A percentile compares a stretch with the other conserved stretches of the same genome.
These are phyloP conservation scores for Ciconia maguari DNA, from an alignment of 2,113 vertebrate species.

Conservation along the genomic window DNA sequence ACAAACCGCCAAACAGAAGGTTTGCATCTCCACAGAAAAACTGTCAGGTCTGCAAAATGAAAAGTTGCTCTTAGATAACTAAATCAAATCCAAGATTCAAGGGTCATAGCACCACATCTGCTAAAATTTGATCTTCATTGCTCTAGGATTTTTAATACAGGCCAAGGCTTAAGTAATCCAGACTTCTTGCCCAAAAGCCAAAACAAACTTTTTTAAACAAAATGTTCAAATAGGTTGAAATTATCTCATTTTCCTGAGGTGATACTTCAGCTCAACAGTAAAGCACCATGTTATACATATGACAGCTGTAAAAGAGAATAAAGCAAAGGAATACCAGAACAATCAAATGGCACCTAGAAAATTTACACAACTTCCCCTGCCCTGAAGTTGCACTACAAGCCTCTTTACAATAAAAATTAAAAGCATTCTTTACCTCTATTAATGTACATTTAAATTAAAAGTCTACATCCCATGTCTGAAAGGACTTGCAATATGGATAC, in stretches of 20 bases:
- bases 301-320: not conserved
- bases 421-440: not conserved
- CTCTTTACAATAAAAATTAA: not conserved
- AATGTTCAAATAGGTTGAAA: not conserved
- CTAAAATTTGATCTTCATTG: not conserved
- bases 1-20: not conserved
- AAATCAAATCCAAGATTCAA: not conserved
- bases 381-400: not conserved
- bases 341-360: not conserved
- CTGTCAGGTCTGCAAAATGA: not conserved
- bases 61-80: not conserved
- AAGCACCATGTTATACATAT: not conserved
- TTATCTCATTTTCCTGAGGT: not conserved
- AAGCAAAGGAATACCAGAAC: not conserved
- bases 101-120: not conserved
- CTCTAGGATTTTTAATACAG: not conserved
- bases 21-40: not conserved
- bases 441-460: not conserved
- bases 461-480: not conserved
- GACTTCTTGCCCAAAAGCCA: not conserved
- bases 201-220: not conserved
- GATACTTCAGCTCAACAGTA: not conserved
- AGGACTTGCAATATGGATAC: not conserved
- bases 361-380: not conserved
- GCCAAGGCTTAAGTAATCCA: not conserved